Base-by-base conservation (phyloP, 2,888 invertebrate species). In the Ypsolopha sequella region DNA sequence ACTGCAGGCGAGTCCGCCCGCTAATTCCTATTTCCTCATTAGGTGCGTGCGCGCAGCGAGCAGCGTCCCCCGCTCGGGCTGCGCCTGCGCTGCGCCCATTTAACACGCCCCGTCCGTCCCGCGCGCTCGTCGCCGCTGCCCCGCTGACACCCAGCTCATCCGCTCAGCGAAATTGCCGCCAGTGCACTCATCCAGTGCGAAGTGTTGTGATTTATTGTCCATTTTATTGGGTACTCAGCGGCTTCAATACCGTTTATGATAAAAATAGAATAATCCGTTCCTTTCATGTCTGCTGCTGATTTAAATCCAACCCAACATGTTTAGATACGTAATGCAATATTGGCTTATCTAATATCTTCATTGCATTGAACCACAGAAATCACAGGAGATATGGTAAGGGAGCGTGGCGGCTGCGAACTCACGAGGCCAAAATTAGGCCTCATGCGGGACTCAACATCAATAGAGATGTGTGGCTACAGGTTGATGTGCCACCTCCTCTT, bases 11-110 rank as follows among this genome's bases (percentile, higher is more conserved):
- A 36, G 47, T 74, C 65, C 74, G 75, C 69, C 73, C 70, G 80
- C 79, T 86, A 86, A 86, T 86, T 85, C 80, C 68, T 85, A 80
- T 84, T 84, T 86, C 85, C 85, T 86, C 85, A 86, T 86, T 85
- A 85, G 69, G 60, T 61, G 63, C 61, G 70, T 36, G 39, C 39
- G 39, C 39, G 39, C 39, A 39, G n/a, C 10, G 10, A n/a, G 10
- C 10, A 39, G 39, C 41, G 67, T 71, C 50, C 73, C 71, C 74
- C 72, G 76, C 64, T 63, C 61, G 59, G 51, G 55, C 54, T 57
- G 60, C 55, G 62, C 65, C 60, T 59, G 68, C 61, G 64, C 63
- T 68, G 69, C 24, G 24, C 24, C 74, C 80, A 76, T 80, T 80
- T 78, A 79, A 65, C 65, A 24, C 46, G 36, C 65, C 63, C 55